Base-by-base conservation (phyloP, 2,888 invertebrate genomes). In the Ectemnius cavifrons region DNA sequence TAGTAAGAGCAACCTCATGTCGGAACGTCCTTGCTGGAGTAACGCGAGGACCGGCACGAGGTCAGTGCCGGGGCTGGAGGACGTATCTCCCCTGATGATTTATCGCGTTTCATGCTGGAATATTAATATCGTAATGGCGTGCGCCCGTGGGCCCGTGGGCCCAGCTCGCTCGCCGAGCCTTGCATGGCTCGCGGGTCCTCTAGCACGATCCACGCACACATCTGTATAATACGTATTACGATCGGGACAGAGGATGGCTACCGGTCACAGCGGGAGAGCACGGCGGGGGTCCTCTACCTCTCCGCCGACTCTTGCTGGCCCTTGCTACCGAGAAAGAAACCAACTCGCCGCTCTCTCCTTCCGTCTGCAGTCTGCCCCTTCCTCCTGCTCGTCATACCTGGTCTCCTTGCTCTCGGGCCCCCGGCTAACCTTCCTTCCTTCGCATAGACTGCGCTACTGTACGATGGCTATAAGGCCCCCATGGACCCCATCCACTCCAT, bases 181-280 rank as follows among this genome's bases (percentile, higher is more conserved):
- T 45, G 65, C 37, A 37, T 16, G 8, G 45, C 23, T 18, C 16
- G 58, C 63, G 47, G 61, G 57, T 62, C 70, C 47, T 28, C 60
- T 67, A 63, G 60, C 73, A 64, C 58, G 63, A 71, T 67, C 77
- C 74, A 63, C 69, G 65, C 70, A 64, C 52, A 47, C 64, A 45
- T 64, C 49, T 68, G 16, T 52, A 52, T 85, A 85, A 85, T 85
- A 84, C 85, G 84, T 87, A 89, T 89, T 89, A 89, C 89, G 87
- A 89, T 89, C 88, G 88, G 89, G 90, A 89, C 90, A 89, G 89
- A 88, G 87, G 89, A 89, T 89, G 87, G 91, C 91, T 90, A 90
- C 91, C 87, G 91, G 90, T 89, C 91, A 87, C 91, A 90, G 90
- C 90, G 86, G 91, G 91, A 90, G 90, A 89, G 84, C 90, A 84